Percentiles rank a stretch among this genome's conserved stretches.
phyloP scores from a whole-genome alignment of 2,888 invertebrate genomes.

The Eugnorisma glareosa region DNA sequence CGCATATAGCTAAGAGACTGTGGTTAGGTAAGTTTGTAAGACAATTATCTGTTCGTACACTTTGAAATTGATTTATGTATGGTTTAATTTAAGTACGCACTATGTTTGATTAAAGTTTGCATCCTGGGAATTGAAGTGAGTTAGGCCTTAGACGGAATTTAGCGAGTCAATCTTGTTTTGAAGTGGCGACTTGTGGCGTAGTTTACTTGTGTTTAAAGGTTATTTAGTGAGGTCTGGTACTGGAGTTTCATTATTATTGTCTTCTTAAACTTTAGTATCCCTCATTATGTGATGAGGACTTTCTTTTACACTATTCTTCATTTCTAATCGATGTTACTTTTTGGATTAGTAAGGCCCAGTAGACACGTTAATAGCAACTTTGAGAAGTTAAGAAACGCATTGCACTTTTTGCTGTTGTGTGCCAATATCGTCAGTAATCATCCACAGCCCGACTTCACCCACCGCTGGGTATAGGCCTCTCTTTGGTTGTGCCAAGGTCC shows the following conservation, averaged over 20 bases:
- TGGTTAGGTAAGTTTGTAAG: conserved; percentile 94
- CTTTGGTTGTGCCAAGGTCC: too few relatives aligned
- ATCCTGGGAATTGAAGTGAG: conserved; percentile 55
- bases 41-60: conserved; percentile 62
- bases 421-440: background rate
- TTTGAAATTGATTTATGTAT: conserved; percentile 67
- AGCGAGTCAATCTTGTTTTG: conserved; percentile 35
- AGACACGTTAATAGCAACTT: background rate
- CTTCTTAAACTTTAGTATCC: too few relatives aligned
- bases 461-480: too few relatives aligned
- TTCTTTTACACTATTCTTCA: background rate
- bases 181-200: conserved; percentile 8
- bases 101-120: conserved; percentile 61
- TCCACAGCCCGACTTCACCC: too few relatives aligned
- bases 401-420: background rate
- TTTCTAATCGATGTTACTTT: background rate
- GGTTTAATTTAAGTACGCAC: conserved; percentile 64
- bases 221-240: background rate
- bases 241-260: background rate
- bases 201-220: conserved; percentile 22
- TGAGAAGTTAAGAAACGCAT: background rate
- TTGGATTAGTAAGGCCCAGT: background rate
- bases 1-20: conserved; percentile 97
- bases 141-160: conserved; percentile 48
- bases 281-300: background rate